A percentile compares a stretch with the other conserved stretches of the same genome.
Conservation (phyloP, 2,888 invertebrate species). For the Ornithoptera alexandrae region DNA sequence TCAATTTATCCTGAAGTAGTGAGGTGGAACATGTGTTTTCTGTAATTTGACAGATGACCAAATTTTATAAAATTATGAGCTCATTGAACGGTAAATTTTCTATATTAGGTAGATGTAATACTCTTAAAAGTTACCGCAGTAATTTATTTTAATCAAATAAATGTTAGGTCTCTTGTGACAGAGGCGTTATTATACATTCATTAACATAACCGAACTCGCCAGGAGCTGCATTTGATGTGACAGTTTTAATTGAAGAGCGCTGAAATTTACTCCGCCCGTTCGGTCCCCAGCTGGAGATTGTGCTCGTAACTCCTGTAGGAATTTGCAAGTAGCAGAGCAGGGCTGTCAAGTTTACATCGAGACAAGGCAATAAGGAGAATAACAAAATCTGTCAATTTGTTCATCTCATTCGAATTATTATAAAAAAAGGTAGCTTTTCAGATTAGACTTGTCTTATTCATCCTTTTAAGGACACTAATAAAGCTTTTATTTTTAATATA, state of each 20-base stretch:
- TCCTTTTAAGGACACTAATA: too few species aligned
- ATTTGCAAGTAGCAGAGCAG: conserved; percentile 17
- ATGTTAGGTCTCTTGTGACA: background rate
- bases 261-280: conserved; percentile 23
- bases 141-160: conserved; percentile 12
- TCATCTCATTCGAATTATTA: too few species aligned
- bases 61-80: background rate
- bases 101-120: background rate
- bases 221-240: conserved; percentile 23
- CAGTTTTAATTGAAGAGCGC: conserved; percentile 22
- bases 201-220: conserved; percentile 8
- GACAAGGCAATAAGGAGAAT: too few species aligned
- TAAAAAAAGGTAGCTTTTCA: background rate
- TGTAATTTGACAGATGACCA: background rate
- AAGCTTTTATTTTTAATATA: too few species aligned
- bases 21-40: too few species aligned
- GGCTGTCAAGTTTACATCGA: conserved; percentile 5
- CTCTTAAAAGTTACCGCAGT: background rate
- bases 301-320: conserved; percentile 29
- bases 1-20: too few species aligned
- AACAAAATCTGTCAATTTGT: too few species aligned
- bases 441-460: background rate
- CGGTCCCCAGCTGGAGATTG: conserved; percentile 23
- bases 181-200: conserved; percentile 8
- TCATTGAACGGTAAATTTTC: background rate